Conservation (phyloP, 1,140 invertebrate genomes). For the Sitobion miscanthi region DNA sequence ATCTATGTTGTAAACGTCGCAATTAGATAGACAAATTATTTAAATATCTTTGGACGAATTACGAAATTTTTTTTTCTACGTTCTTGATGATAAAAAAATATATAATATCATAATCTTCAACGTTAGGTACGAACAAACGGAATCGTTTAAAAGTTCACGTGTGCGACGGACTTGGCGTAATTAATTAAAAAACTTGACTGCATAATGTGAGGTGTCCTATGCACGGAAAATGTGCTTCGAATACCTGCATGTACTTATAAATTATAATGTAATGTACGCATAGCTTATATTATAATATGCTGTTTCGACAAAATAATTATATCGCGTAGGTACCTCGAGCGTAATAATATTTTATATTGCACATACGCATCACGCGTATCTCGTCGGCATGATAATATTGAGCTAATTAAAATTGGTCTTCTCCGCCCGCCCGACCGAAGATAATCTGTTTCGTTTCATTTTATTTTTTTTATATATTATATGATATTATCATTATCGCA, state of each 20-base stretch:
- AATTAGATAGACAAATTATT: neutral
- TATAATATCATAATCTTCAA: neutral
- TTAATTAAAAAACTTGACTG: neutral
- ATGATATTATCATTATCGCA: neutral
- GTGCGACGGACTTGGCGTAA: neutral
- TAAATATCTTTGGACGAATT: neutral
- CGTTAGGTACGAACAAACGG: neutral
- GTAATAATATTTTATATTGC: neutral
- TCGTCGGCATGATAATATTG: neutral
- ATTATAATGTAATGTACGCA: neutral
- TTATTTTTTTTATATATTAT: too few species aligned
- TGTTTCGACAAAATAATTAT: slow-evolving; percentile 6
- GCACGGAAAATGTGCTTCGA: neutral
- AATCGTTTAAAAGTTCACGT: slow-evolving; percentile 11
- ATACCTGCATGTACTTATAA: slow-evolving; percentile 3
- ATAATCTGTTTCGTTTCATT: neutral
- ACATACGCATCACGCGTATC: neutral
- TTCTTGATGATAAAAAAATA: neutral
- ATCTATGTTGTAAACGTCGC: neutral
- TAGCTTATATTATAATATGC: neutral
- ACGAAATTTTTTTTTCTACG: neutral
- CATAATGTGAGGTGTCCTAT: neutral
- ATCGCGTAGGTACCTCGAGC: neutral
- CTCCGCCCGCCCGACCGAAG: neutral
- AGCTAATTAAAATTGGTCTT: neutral